Conservation (phyloP, 2,888 invertebrate species). For the Furcula furcula region DNA sequence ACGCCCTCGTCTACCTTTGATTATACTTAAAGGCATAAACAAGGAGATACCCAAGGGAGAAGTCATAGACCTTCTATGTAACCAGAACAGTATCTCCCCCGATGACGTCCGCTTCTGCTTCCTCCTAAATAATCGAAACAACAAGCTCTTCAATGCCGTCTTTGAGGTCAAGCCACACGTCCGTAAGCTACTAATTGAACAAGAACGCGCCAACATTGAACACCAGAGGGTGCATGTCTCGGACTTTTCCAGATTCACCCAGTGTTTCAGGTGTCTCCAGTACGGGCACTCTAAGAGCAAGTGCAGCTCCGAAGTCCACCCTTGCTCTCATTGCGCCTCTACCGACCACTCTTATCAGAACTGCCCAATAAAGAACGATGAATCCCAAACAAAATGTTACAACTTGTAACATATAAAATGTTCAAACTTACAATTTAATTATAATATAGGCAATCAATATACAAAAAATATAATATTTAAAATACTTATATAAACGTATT, state of each 20-base stretch:
- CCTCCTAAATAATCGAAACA: neutral
- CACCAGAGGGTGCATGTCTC: neutral
- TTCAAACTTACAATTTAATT: no score
- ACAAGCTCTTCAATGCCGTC: neutral
- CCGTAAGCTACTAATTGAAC: neutral
- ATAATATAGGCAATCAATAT: no score
- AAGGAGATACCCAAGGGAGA: no score
- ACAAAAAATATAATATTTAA: no score
- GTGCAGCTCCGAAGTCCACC: neutral
- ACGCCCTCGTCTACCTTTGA: no score
- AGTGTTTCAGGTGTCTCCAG: neutral
- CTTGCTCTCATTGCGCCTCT: neutral
- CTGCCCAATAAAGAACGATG: neutral
- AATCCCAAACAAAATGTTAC: neutral
- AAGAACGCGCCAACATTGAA: neutral
- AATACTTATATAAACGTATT: no score
- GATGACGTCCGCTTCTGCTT: no score
- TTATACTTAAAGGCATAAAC: no score
- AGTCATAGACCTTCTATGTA: no score
- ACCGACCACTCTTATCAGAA: neutral
- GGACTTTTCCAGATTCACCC: neutral
- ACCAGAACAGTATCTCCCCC: no score
- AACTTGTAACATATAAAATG: no score
- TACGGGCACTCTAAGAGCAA: neutral
- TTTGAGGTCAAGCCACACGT: neutral